Evolutionary conservation across 2,888 invertebrate species (phyloP).

Genomic region (Aleiodes testaceus): DNA sequence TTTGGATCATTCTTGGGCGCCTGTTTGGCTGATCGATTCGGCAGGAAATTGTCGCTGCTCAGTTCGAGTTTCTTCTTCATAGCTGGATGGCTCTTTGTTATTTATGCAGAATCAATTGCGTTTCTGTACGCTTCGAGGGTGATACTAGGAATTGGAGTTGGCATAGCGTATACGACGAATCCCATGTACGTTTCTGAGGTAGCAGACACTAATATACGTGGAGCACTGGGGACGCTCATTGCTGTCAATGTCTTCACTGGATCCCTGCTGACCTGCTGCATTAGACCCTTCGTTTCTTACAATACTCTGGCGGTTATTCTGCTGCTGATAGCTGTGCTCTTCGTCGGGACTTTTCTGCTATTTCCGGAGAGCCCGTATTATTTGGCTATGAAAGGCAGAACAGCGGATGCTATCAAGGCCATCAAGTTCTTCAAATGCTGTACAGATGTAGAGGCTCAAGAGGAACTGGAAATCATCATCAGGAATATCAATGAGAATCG

Average conservation of each 20-base stretch:
- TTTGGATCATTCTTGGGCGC: slow-evolving; percentile 68
- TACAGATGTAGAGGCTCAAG: slow-evolving; percentile 48
- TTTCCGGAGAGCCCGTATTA: slow-evolving; percentile 70
- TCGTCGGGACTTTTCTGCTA: slow-evolving; percentile 64
- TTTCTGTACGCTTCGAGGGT: slow-evolving; percentile 63
- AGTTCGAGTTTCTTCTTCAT: slow-evolving; percentile 68
- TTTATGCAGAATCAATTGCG: slow-evolving; percentile 61
- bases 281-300: slow-evolving; percentile 66
- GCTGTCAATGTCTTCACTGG: slow-evolving; percentile 70
- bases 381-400: slow-evolving; percentile 59
- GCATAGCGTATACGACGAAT: slow-evolving; percentile 68
- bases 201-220: slow-evolving; percentile 67
- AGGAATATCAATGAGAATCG: slow-evolving; percentile 55
- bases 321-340: slow-evolving; percentile 61
- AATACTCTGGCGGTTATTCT: slow-evolving; percentile 54
- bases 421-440: slow-evolving; percentile 65
- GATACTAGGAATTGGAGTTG: slow-evolving; percentile 67
- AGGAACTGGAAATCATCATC: slow-evolving; percentile 56
- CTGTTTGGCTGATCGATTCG: slow-evolving; percentile 62
- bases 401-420: slow-evolving; percentile 59
- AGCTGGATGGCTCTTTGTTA: slow-evolving; percentile 65
- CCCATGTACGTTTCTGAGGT: slow-evolving; percentile 71
- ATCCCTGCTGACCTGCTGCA: slow-evolving; percentile 64
- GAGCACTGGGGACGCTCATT: slow-evolving; percentile 68
- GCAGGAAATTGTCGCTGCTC: slow-evolving; percentile 65